Base-by-base conservation (phyloP, 1,140 invertebrate species). In the Heliconius melpomene region DNA sequence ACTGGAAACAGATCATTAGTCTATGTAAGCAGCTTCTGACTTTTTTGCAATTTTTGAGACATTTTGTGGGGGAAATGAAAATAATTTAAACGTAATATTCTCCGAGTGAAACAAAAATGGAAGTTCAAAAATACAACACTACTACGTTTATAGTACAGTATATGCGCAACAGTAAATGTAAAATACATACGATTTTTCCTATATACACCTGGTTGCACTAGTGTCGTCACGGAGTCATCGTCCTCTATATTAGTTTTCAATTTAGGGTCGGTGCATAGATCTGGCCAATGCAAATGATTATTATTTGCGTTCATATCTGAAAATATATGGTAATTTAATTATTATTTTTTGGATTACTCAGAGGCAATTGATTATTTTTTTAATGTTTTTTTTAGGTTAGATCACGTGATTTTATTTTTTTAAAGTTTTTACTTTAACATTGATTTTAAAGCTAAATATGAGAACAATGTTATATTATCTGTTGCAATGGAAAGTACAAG, bases 121-220 rank as follows among this genome's bases (percentile, higher is more conserved):
- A n/a, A n/a, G n/a, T n/a, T n/a, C n/a, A n/a, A n/a, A n/a, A n/a
- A n/a, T n/a, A n/a, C n/a, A n/a, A n/a, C n/a, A 46, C 8, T 3
- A 46, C 13, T 46, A 11, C 40, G 0, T 46, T 46, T 7, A 11
- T 46, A 46, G 8, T 46, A 46, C 1, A 46, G 32, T 36, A 36
- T 7, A 36, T 0, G 5, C 32, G 0, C 0, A 36, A 36, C 32
- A 1, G 38, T 11, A 40, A 40, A 40, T 11, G 1, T 40, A 40
- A 11, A 57, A n/a, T 66, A 66, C 60, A 18, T 66, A 66, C 60
- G 23, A 29, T 29, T 66, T 29, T 66, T 66, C 23, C 60, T 83
- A 77, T 92, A 92, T 72, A 88, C 82, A 9, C 90, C 90, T 36
- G 90, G 88, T 80, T 82, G 84, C 50, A 91, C 81, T 60, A 83